A percentile compares a stretch with the other conserved stretches of the same genome.
phyloP scores from a whole-genome alignment of 2,888 invertebrate genomes.

The Melanostoma scalare region DNA sequence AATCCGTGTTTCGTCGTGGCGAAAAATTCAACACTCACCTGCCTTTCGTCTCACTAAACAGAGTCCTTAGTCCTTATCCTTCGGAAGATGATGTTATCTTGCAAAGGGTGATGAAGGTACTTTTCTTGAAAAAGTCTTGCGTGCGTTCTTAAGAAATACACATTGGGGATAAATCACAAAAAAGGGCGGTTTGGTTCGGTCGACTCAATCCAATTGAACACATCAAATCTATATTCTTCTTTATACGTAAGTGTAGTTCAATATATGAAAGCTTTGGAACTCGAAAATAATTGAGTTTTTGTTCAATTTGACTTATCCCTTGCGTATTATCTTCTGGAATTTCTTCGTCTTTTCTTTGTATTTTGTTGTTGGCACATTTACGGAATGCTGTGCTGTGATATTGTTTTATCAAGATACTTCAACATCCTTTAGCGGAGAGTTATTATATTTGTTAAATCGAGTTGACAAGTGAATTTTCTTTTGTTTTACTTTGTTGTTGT shows the following conservation, averaged over 20 bases:
- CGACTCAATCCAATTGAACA: conserved; percentile 29
- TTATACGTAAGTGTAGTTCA: neutral
- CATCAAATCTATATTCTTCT: conserved; percentile 5
- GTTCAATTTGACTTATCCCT: conserved; percentile 65
- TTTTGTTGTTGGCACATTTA: neutral
- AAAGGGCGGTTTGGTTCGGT: conserved; percentile 22
- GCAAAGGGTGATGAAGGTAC: conserved; percentile 1
- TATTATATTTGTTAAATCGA: conserved; percentile 68
- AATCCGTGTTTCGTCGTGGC: conserved; percentile 40
- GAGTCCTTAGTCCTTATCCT: conserved; percentile 47
- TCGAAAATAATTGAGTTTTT: conserved; percentile 68
- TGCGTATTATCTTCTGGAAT: conserved; percentile 31
- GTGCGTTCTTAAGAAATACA: conserved; percentile 38
- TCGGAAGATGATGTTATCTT: conserved; percentile 17
- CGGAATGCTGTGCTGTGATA: conserved; percentile 1
- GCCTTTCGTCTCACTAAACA: conserved; percentile 51
- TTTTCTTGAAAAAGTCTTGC: neutral
- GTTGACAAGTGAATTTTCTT: conserved; percentile 55
- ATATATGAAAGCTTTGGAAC: conserved; percentile 45
- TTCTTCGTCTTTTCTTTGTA: conserved; percentile 5
- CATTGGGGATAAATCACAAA: conserved; percentile 65
- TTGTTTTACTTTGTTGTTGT: neutral
- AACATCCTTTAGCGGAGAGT: conserved; percentile 64
- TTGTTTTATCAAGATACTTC: conserved; percentile 54
- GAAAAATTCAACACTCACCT: conserved; percentile 51